These are phyloP conservation scores for Drosophila gunungcola DNA, from an alignment of 1,140 invertebrate genomes.

Conservation along the genomic window DNA sequence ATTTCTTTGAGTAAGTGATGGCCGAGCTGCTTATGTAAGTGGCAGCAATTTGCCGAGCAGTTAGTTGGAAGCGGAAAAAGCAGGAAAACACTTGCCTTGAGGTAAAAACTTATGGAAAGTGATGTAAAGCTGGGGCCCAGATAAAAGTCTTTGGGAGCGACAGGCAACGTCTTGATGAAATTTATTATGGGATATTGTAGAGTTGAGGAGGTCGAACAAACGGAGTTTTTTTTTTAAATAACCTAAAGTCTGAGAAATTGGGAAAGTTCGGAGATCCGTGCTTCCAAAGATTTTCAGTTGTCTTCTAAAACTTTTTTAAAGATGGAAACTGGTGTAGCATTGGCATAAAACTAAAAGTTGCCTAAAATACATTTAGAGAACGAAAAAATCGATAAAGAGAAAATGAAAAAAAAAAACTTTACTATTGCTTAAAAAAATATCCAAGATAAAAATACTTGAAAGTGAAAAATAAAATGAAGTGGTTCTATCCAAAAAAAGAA, in stretches of 20 bases:
- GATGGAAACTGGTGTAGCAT: neutral
- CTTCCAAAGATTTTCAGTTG: neutral
- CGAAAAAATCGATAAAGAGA: neutral
- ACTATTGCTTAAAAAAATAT: neutral
- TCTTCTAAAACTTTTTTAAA: neutral
- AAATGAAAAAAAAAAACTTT: neutral
- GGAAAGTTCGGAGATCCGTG: neutral
- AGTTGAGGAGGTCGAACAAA: slow-evolving; percentile 20
- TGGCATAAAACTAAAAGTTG: slow-evolving; percentile 1
- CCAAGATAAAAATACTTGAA: neutral
- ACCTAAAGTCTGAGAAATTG: neutral
- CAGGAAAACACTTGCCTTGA: slow-evolving; percentile 24
- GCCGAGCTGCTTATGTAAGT: slow-evolving; percentile 44
- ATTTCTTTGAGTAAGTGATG: slow-evolving; percentile 39
- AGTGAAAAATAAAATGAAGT: neutral
- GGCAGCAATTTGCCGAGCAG: slow-evolving; percentile 55
- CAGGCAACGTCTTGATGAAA: slow-evolving; percentile 25
- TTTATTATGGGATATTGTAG: slow-evolving; percentile 33
- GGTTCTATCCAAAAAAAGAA: too few relatives aligned
- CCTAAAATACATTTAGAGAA: neutral
- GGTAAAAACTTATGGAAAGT: slow-evolving; percentile 48
- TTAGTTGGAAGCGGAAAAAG: slow-evolving; percentile 10
- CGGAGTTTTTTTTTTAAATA: slow-evolving; percentile 15
- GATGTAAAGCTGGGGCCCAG: slow-evolving; percentile 4
- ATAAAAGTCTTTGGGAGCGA: slow-evolving; percentile 27